Base-by-base conservation (phyloP, 2,888 invertebrate species). In the Gisinianus flammeolus region DNA sequence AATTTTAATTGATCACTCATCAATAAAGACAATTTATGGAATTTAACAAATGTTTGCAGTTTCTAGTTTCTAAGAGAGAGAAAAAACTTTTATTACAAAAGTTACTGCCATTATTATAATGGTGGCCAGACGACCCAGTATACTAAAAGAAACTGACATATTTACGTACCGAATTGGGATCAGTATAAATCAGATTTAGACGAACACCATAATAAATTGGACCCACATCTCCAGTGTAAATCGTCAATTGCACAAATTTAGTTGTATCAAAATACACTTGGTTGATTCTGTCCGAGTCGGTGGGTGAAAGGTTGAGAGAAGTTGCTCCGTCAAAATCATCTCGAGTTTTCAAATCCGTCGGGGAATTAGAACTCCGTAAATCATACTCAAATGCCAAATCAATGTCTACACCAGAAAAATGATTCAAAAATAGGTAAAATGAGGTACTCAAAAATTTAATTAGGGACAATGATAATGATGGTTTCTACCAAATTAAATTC, bases 171-270 rank as follows among this genome's bases (percentile, higher is more conserved):
- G n/a, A n/a, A n/a, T n/a, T n/a, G n/a, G n/a, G n/a, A n/a, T n/a
- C n/a, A 35, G 35, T 5, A 35, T 35, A 12, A 12, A 2, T 24
- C 26, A 24, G 3, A 24, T 6, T 24, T 3, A 62, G 62, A 16
- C 62, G 62, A 3, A 62, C 26, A 24, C 24, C 62, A 62, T 24
- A 62, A 26, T 62, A 62, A 22, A 62, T 62, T 62, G 22, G 62
- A 16, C 4, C 4, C 2, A 2, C 62, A 24, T 62, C 12, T 4
- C 26, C 26, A 2, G 22, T 16, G 22, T 62, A 5, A 10, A 62
- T 3, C 4, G 62, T 62, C 24, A 62, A 24, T 62, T 62, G 62
- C 19, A 26, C 26, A 62, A 62, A 26, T 0, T 0, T 62, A 4
- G 24, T 44, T 6, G 2, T 44, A 6, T 44, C 44, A 44, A 4